Evolutionary conservation across 2,888 invertebrate species (phyloP), one percentile per base, ranked within the genome.

Genomic region (Stenotaenia linearis): DNA sequence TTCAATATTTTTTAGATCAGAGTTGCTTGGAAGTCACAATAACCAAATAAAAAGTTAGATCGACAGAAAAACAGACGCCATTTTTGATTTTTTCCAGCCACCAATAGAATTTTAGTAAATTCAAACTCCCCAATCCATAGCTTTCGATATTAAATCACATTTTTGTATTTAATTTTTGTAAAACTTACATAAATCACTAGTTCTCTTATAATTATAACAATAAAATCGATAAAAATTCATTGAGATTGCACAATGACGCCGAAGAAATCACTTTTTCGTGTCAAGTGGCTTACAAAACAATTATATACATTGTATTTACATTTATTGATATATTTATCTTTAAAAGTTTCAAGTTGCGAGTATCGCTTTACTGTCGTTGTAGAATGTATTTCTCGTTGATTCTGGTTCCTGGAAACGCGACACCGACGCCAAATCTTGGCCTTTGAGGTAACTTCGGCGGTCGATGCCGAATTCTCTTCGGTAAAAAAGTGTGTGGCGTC

Each of bases 401-500:
- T 75, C 76, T 1, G 76, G 21, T 37, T 75, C 76, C 9, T 75
- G 32, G 0, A 78, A 30, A 1, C 40, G 40, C n/a, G 40, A 37
- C n/a, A 40, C 45, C 10, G 50, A 50, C n/a, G 50, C 30, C 56
- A 75, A 56, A 28, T 45, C 40, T 23, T 75, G 21, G 32, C 80
- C 81, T 75, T 82, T 81, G 75, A 81, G 30, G 45, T 81, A 82
- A 12, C 79, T 79, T 6, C 79, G 61, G 35, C 79, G 78, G 9
- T 81, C 81, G 6, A 82, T 79, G 1, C 82, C 80, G 37, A 80
- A 82, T 32, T 81, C 80, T 18, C 80, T 78, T 5, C 74, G 76
- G 32, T 82, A 82, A 61, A 79, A 80, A 1, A 80, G 83, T 40
- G 83, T 84, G 32, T 85, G 83, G 18, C 85, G 82, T 21, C 85